Percentiles rank a stretch among this genome's conserved stretches.
These are phyloP conservation scores for Hippocampus zosterae DNA, from an alignment of 2,113 vertebrate species.

Conservation along the genomic window DNA sequence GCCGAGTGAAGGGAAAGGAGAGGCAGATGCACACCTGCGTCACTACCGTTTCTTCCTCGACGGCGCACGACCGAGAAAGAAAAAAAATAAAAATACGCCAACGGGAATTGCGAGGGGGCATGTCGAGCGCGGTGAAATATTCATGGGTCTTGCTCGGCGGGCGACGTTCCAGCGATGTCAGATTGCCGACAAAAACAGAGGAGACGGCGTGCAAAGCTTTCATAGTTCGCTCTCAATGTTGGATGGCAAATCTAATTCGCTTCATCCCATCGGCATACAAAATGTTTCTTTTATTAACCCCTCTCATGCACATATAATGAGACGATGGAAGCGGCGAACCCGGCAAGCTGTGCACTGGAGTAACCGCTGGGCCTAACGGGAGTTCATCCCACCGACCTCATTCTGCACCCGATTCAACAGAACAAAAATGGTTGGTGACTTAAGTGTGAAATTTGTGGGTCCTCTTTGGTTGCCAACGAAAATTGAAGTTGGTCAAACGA, in stretches of 20 bases:
- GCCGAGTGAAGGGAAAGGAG: conserved; percentile 13
- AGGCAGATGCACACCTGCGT: conserved; percentile 39
- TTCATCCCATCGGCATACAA: conserved; percentile 8
- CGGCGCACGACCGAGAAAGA: not conserved
- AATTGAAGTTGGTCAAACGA: not conserved
- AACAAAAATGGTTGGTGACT: not conserved
- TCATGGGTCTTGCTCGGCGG: not conserved
- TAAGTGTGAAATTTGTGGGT: too few relatives aligned
- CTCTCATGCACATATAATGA: too few relatives aligned
- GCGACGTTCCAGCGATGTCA: not conserved
- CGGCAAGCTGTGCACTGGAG: too few relatives aligned
- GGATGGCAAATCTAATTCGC: conserved; percentile 28
- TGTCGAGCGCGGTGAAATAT: not conserved
- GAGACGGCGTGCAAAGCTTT: not conserved
- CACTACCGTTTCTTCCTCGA: not conserved
- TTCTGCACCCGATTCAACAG: not conserved
- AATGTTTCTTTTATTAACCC: not conserved
- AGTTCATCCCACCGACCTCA: not conserved
- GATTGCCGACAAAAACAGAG: not conserved
- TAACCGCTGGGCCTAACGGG: too few relatives aligned
- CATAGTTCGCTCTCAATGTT: not conserved
- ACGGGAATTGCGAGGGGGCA: not conserved
- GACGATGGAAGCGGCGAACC: too few relatives aligned
- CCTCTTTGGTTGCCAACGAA: not conserved
- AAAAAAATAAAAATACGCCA: not conserved